Evolutionary conservation across 2,888 invertebrate species (phyloP).

Genomic region (Eledona agricola): DNA sequence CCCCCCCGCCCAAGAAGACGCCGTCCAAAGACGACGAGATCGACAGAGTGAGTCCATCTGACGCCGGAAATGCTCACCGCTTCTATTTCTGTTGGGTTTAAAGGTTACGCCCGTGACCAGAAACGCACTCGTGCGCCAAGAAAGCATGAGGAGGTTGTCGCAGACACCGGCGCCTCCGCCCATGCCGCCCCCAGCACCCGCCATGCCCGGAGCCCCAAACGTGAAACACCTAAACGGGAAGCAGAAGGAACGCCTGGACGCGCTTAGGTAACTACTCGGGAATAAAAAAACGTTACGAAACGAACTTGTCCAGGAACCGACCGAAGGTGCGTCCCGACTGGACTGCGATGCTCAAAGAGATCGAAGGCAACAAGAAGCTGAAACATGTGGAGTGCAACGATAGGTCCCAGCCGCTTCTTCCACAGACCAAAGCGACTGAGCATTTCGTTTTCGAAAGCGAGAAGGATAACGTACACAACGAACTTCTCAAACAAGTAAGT

Average conservation of each 20-base stretch:
- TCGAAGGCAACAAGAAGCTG: constrained; percentile 81
- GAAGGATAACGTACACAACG: constrained; percentile 81
- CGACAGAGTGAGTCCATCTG: constrained; percentile 48
- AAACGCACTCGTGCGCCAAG: constrained; percentile 56
- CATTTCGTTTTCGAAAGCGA: constrained; percentile 91
- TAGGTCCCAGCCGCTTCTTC: constrained; percentile 69
- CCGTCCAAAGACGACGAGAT: constrained; percentile 48
- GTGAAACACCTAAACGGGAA: constrained; percentile 65
- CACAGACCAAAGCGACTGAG: constrained; percentile 69
- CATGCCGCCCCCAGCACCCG: constrained; percentile 78
- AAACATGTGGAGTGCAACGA: constrained; percentile 88
- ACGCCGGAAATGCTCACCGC: constrained; percentile 3
- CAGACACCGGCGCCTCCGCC: constrained; percentile 56
- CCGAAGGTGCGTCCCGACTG: constrained; percentile 87
- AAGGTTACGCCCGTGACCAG: constrained; percentile 56
- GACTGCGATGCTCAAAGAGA: constrained; percentile 91
- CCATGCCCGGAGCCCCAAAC: constrained; percentile 67
- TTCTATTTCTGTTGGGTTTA: constrained; percentile 24
- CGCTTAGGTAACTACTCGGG: constrained; percentile 66
- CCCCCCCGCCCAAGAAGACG: constrained; percentile 41
- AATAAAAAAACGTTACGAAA: constrained; percentile 1
- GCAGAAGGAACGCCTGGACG: constrained; percentile 75
- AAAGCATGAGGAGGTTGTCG: constrained; percentile 55
- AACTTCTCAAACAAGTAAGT: constrained; percentile 71
- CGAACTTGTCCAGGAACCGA: constrained; percentile 70